Percentiles rank a stretch among this genome's conserved stretches.
Conservation (phyloP, 2,113 vertebrate species). For the Pipa parva region DNA sequence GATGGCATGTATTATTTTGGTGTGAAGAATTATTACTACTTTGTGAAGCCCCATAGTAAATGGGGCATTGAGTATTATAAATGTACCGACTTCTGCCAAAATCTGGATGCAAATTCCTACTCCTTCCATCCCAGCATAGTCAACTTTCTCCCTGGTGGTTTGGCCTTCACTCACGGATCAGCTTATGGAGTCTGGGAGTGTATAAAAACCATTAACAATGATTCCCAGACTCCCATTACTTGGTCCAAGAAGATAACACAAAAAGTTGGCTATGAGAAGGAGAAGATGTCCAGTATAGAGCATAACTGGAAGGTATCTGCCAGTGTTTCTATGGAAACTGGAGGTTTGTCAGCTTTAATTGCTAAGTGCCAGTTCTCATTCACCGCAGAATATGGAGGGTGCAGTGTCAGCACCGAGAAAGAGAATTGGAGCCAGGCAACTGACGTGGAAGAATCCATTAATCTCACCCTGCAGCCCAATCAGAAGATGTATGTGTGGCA, state of each 20-base stretch:
- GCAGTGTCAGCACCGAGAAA: slow-evolving; percentile 1
- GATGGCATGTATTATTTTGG: slow-evolving; percentile 35
- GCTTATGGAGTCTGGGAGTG: slow-evolving; percentile 17
- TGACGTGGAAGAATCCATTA: slow-evolving; percentile 11
- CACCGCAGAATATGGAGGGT: slow-evolving; percentile 9
- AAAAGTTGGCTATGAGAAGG: slow-evolving; percentile 26
- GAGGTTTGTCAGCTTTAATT: not conserved
- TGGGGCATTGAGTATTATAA: slow-evolving; percentile 19
- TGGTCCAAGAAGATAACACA: slow-evolving; percentile 23
- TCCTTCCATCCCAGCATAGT: slow-evolving; percentile 21
- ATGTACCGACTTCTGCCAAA: not conserved
- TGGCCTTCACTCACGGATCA: slow-evolving; percentile 1
- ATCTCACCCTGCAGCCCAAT: not conserved
- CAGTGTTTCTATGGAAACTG: not conserved
- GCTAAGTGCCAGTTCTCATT: slow-evolving; percentile 25
- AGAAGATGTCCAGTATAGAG: slow-evolving; percentile 27
- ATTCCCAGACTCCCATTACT: slow-evolving; percentile 1
- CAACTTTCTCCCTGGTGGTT: slow-evolving; percentile 19
- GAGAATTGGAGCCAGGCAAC: slow-evolving; percentile 29
- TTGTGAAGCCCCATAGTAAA: slow-evolving; percentile 16
- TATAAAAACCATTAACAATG: slow-evolving; percentile 31
- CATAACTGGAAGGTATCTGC: slow-evolving; percentile 11
- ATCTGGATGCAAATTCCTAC: not conserved
- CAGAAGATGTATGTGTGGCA: slow-evolving; percentile 22
- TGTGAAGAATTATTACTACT: not conserved